A percentile compares a stretch with the other conserved stretches of the same genome.
These are phyloP conservation scores for Lepidonotus clava DNA, from an alignment of 2,888 invertebrate genomes.

Conservation along the genomic window DNA sequence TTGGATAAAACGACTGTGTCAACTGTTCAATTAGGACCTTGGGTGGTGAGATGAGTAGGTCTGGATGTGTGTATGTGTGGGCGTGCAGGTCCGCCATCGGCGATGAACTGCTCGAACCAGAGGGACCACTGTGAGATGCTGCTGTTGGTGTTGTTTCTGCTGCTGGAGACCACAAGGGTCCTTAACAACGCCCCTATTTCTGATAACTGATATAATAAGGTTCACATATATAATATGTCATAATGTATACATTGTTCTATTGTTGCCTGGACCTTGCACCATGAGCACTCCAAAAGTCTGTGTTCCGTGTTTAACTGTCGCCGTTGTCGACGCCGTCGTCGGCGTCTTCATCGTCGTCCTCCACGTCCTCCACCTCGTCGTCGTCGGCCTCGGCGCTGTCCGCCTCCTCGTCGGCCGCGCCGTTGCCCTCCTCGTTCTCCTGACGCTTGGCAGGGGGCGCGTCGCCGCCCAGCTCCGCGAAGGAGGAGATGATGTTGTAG, in stretches of 20 bases:
- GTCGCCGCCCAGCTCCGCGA: constrained; percentile 69
- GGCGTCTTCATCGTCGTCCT: constrained; percentile 37
- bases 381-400: constrained; percentile 55
- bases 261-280: constrained; percentile 53
- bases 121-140: neutral
- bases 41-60: neutral
- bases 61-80: neutral
- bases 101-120: neutral
- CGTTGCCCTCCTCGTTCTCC: constrained; percentile 32
- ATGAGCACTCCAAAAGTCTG: constrained; percentile 38
- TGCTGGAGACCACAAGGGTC: neutral
- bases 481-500: constrained; percentile 73
- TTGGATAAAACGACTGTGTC: no score
- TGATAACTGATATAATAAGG: neutral
- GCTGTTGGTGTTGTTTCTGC: neutral
- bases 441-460: constrained; percentile 43
- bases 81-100: neutral
- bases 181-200: neutral
- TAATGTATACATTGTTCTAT: neutral
- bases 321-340: constrained; percentile 6
- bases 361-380: constrained; percentile 51
- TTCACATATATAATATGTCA: neutral
- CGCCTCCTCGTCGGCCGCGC: constrained; percentile 49
- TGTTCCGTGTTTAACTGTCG: constrained; percentile 24
- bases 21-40: no score